phyloP scores from a whole-genome alignment of 2,113 vertebrate genomes.

The rat (Rattus norvegicus) region DNA sequence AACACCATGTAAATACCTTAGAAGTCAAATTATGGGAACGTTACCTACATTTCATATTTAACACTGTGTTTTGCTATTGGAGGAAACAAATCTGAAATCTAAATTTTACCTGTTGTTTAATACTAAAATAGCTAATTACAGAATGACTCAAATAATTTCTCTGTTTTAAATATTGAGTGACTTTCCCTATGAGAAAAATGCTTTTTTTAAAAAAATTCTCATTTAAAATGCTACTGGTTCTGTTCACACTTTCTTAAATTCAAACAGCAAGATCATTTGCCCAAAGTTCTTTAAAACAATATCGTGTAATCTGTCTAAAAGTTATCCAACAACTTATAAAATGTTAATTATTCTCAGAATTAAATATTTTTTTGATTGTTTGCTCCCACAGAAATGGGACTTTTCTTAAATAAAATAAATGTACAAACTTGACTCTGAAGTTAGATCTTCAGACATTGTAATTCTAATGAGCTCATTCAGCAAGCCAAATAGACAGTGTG shows the following conservation, averaged over 20 bases:
- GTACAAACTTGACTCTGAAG: slow-evolving; percentile 50
- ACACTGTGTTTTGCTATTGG: slow-evolving; percentile 35
- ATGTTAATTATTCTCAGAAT: slow-evolving; percentile 66
- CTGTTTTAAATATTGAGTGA: slow-evolving; percentile 46
- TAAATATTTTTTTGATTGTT: slow-evolving; percentile 49
- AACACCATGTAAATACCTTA: slow-evolving; percentile 19
- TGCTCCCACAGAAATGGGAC: slow-evolving; percentile 24
- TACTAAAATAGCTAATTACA: slow-evolving; percentile 34
- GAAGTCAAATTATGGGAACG: background rate
- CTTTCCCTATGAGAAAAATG: slow-evolving; percentile 36
- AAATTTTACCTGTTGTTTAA: background rate
- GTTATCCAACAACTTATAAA: slow-evolving; percentile 25
- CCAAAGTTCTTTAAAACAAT: slow-evolving; percentile 33
- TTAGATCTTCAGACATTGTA: background rate
- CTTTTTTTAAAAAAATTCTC: background rate
- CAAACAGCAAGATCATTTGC: slow-evolving; percentile 3
- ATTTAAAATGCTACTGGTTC: background rate
- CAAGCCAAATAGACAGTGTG: slow-evolving; percentile 2
- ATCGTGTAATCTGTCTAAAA: slow-evolving; percentile 31
- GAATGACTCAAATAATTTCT: background rate
- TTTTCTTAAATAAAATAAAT: slow-evolving; percentile 56
- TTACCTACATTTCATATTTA: background rate
- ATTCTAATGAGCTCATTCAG: slow-evolving; percentile 53
- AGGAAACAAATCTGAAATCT: slow-evolving; percentile 1
- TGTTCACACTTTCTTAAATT: slow-evolving; percentile 25